Conservation (phyloP, 2,113 vertebrate species). For the Cricetomys ansorgei region DNA sequence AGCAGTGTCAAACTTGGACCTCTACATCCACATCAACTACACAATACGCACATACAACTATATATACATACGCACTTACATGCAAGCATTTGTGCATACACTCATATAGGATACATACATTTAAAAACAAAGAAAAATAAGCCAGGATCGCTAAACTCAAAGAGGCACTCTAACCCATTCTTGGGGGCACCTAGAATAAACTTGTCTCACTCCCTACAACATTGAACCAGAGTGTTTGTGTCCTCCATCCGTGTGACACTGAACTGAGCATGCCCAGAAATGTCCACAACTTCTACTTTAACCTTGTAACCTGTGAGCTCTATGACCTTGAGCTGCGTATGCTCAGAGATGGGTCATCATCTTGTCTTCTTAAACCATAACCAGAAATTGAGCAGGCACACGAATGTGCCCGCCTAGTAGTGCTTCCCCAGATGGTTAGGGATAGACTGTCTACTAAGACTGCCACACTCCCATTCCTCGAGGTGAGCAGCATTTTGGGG, state of each 20-base stretch:
- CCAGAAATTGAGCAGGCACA: neutral
- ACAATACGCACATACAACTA: neutral
- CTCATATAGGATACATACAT: neutral
- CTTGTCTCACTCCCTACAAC: neutral
- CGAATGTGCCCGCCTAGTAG: neutral
- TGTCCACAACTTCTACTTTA: neutral
- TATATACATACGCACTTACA: neutral
- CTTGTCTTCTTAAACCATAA: neutral
- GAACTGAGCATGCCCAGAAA: neutral
- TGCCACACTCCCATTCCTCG: neutral
- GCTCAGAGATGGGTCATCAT: neutral
- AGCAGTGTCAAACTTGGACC: neutral
- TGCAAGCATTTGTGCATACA: neutral
- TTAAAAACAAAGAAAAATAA: neutral
- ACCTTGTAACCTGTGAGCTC: neutral
- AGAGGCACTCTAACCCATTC: neutral
- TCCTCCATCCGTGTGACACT: neutral
- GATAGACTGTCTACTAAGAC: neutral
- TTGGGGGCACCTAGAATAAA: neutral
- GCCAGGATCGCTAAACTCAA: neutral
- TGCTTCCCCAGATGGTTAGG: neutral
- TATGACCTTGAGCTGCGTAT: neutral
- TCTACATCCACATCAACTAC: too few species aligned
- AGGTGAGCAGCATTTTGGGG: neutral
- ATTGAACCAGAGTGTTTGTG: neutral